Percentiles rank a stretch among this genome's conserved stretches.
Conservation (phyloP, 2,113 vertebrate species). For the Crotalus horridus region DNA sequence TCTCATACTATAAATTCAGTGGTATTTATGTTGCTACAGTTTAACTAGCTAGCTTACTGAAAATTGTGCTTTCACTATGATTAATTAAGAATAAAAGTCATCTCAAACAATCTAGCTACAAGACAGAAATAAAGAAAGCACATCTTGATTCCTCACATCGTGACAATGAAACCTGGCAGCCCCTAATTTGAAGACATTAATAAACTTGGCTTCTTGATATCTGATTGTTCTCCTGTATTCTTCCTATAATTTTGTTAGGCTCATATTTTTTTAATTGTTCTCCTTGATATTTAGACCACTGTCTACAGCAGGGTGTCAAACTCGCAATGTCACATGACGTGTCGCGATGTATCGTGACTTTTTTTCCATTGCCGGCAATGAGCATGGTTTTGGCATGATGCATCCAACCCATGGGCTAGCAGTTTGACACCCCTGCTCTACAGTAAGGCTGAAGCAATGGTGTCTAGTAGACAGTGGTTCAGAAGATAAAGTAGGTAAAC, state of each 20-base stretch:
- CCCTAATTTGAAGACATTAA: neutral
- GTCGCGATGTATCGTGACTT: too few species aligned
- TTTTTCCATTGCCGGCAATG: too few species aligned
- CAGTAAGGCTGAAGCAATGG: neutral
- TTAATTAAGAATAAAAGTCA: neutral
- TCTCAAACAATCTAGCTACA: neutral
- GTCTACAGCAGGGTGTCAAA: too few species aligned
- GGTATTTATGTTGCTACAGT: neutral
- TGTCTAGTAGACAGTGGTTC: neutral
- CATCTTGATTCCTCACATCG: neutral
- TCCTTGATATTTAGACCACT: neutral
- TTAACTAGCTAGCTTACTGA: neutral
- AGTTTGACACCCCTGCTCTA: neutral
- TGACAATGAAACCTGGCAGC: neutral
- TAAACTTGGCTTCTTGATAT: neutral
- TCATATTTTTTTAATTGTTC: neutral
- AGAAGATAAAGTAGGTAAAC: neutral
- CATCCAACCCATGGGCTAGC: too few species aligned
- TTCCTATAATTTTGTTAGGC: neutral
- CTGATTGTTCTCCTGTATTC: neutral
- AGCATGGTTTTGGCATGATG: too few species aligned
- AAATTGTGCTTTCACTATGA: neutral
- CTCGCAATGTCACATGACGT: too few species aligned
- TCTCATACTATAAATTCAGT: neutral
- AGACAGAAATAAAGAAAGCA: neutral